These are phyloP conservation scores for Pomatostomus ruficeps DNA, from an alignment of 2,113 vertebrate species.

Conservation along the genomic window DNA sequence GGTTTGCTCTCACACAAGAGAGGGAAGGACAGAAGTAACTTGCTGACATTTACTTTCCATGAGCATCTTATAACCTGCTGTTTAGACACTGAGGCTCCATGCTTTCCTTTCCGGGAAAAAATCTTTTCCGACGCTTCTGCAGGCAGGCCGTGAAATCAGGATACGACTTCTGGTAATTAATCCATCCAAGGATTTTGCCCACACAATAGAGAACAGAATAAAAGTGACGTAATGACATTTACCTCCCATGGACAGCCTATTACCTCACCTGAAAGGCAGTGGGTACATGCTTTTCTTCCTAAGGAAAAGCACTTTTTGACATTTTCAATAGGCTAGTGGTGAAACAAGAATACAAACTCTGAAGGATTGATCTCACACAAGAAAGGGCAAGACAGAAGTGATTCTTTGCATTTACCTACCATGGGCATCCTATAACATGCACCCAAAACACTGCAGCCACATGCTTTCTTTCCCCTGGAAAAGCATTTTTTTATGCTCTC, in stretches of 20 bases:
- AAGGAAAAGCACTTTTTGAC: neutral
- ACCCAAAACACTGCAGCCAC: fast-evolving
- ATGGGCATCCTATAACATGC: neutral
- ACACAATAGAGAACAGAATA: neutral
- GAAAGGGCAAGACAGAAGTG: neutral
- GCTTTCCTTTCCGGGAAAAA: neutral
- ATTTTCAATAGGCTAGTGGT: neutral
- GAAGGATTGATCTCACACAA: neutral
- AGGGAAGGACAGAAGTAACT: neutral
- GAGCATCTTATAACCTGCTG: neutral
- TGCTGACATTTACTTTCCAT: neutral
- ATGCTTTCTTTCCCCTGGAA: neutral
- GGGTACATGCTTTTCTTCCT: neutral
- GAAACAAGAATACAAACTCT: neutral
- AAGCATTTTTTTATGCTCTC: neutral
- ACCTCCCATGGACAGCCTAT: neutral
- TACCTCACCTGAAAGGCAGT: neutral
- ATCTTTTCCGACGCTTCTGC: neutral
- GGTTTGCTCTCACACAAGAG: neutral
- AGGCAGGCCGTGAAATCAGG: neutral
- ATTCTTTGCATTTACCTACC: neutral
- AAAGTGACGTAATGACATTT: neutral
- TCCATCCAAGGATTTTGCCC: neutral
- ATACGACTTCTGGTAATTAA: neutral
- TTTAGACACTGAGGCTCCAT: neutral